These are phyloP conservation scores for Ophiodon elongatus DNA, from an alignment of 2,113 vertebrate species.

Conservation along the genomic window DNA sequence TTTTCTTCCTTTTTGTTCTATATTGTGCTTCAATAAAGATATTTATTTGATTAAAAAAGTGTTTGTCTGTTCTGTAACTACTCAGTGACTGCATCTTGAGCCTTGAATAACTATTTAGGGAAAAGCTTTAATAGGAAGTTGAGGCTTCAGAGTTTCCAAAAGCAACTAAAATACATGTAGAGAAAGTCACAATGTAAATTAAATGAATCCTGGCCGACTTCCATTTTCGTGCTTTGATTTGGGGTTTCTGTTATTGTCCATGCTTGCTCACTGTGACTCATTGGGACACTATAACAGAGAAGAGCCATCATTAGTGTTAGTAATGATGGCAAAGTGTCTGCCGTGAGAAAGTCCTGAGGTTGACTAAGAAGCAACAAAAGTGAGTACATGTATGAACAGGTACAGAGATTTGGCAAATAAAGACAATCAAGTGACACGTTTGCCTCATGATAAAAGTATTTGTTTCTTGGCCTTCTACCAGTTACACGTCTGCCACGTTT, in stretches of 20 bases:
- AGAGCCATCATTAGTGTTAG: background rate
- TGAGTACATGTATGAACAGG: background rate
- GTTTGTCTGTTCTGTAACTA: background rate
- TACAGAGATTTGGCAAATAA: background rate
- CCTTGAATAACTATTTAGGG: background rate
- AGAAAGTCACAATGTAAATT: background rate
- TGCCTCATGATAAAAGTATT: background rate
- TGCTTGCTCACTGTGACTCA: background rate
- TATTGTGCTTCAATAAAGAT: slow-evolving; percentile 75
- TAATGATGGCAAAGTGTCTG: background rate
- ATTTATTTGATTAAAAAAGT: slow-evolving; percentile 24
- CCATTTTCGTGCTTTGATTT: background rate
- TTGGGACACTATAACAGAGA: background rate
- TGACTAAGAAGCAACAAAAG: background rate
- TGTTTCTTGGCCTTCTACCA: background rate
- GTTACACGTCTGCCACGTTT: background rate
- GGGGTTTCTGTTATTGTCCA: background rate
- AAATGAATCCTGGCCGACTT: background rate
- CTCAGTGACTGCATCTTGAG: background rate
- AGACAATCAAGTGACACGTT: too few species aligned
- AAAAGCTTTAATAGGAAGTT: background rate
- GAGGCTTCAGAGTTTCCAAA: background rate
- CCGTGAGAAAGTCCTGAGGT: background rate
- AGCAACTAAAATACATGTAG: background rate
- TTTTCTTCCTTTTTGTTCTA: slow-evolving; percentile 14